These are phyloP conservation scores for Sardinella longiceps DNA, from an alignment of 2,797 vertebrate genomes.

Conservation along the genomic window DNA sequence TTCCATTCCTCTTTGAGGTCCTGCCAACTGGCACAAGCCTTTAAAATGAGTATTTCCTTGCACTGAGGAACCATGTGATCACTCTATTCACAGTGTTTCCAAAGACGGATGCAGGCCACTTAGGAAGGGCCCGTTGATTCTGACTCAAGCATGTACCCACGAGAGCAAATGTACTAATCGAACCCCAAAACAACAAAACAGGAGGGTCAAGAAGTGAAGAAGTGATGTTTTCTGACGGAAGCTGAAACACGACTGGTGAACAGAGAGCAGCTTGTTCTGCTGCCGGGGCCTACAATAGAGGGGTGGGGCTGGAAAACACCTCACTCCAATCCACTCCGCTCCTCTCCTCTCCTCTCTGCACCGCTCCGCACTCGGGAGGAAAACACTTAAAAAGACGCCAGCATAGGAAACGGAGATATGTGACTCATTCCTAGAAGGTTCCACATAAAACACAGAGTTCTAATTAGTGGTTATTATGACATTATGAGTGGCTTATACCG, in stretches of 20 bases:
- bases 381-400: slow-evolving; percentile 25
- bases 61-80: neutral
- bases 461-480: slow-evolving; percentile 9
- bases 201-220: neutral
- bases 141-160: neutral
- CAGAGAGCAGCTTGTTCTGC: slow-evolving; percentile 17
- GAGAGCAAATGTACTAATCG: neutral
- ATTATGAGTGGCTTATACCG: slow-evolving; percentile 8
- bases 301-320: slow-evolving; percentile 24
- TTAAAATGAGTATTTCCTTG: slow-evolving; percentile 4
- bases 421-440: slow-evolving; percentile 34
- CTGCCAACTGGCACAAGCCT: slow-evolving; percentile 20
- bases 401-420: slow-evolving; percentile 36
- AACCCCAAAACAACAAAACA: neutral
- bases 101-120: neutral
- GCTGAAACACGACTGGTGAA: neutral
- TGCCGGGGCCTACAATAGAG: neutral
- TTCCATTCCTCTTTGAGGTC: neutral
- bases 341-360: neutral
- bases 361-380: neutral
- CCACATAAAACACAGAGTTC: slow-evolving; percentile 13
- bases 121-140: neutral
- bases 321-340: neutral
- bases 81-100: neutral
- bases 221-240: neutral